These are phyloP conservation scores for Cyclargus thomasi DNA, from an alignment of 1,140 invertebrate species.

Conservation along the genomic window DNA sequence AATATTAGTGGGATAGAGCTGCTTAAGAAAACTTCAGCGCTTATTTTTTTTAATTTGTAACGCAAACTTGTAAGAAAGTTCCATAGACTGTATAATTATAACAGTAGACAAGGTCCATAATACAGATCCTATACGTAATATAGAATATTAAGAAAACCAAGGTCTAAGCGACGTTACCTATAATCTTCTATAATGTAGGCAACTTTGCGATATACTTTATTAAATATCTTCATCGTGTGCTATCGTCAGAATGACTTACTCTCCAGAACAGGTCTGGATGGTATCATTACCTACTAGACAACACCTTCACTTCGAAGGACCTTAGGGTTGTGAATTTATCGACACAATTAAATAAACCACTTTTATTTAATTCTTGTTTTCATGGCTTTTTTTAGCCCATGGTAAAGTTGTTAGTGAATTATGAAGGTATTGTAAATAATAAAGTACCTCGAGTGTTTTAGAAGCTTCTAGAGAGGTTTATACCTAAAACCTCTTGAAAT, in stretches of 20 bases:
- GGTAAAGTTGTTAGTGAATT: no score
- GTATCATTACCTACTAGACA: conserved; percentile 57
- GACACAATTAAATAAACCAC: conserved; percentile 10
- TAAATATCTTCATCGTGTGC: conserved; percentile 7
- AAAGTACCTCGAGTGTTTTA: no score
- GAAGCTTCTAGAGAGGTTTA: no score
- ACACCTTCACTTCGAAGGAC: conserved; percentile 30
- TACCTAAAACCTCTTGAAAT: no score
- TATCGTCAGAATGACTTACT: conserved; percentile 7
- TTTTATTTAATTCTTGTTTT: no score
- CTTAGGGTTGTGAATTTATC: conserved; percentile 34
- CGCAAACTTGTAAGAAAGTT: no score
- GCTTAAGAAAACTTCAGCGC: no score
- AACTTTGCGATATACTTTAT: conserved; percentile 4
- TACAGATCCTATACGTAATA: not conserved
- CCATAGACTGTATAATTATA: no score
- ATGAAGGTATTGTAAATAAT: no score
- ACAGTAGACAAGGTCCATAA: not conserved
- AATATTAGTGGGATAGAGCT: no score
- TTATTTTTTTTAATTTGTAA: no score
- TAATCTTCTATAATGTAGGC: not conserved
- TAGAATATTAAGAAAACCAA: not conserved
- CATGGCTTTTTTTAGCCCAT: no score
- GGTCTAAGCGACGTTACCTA: not conserved
- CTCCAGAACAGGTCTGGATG: conserved; percentile 32